These are phyloP conservation scores for Artibeus lituratus DNA, from an alignment of 2,797 vertebrate genomes.

Conservation along the genomic window DNA sequence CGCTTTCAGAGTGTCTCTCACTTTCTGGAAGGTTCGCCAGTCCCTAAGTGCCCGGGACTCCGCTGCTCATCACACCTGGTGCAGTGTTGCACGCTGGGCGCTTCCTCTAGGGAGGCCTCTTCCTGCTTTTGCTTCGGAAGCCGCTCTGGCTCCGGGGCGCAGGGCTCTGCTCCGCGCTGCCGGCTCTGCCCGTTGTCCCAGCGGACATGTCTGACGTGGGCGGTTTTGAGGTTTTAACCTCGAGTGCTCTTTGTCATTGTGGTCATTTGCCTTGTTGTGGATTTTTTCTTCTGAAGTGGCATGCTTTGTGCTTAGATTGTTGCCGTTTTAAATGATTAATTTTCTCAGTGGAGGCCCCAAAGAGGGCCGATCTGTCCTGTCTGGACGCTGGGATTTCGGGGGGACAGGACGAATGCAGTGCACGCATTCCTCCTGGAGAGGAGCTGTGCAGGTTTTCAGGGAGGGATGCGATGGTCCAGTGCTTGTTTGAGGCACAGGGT, in stretches of 20 bases:
- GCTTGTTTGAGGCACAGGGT: not conserved
- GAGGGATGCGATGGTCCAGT: not conserved
- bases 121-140: not conserved
- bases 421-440: not conserved
- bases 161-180: accelerated
- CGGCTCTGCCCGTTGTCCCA: too few relatives aligned
- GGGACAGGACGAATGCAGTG: not conserved
- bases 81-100: accelerated
- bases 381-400: not conserved
- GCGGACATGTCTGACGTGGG: too few relatives aligned
- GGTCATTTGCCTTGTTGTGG: not conserved
- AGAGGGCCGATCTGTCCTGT: not conserved
- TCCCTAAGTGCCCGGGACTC: accelerated
- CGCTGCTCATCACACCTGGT: accelerated
- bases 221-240: too few relatives aligned
- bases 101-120: accelerated
- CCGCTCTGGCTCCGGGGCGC: not conserved
- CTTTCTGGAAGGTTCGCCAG: not conserved
- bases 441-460: not conserved
- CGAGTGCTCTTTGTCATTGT: not conserved
- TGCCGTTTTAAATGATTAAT: not conserved
- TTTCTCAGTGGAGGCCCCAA: not conserved
- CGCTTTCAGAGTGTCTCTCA: not conserved
- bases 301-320: not conserved
- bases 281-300: not conserved